phyloP scores from a whole-genome alignment of 1,140 invertebrate species.

The Prorops nasuta region DNA sequence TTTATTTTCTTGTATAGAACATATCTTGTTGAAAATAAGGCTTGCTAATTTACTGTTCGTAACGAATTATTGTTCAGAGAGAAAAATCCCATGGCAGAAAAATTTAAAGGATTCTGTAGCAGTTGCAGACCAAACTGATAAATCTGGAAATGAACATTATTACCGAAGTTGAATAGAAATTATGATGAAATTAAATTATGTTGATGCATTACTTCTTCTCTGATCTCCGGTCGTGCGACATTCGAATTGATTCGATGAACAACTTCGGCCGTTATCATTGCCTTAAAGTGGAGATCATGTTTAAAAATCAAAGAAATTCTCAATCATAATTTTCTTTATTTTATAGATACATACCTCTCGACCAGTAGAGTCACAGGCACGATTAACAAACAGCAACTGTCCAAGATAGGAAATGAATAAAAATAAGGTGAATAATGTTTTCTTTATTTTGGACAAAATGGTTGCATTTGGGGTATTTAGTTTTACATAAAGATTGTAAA shows the following conservation, averaged over 20 bases:
- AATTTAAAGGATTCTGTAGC: background rate
- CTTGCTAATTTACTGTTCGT: background rate
- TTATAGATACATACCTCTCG: background rate
- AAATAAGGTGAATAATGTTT: background rate
- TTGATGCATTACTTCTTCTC: slow-evolving; percentile 8
- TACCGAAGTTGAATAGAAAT: background rate
- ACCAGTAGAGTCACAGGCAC: too few species aligned
- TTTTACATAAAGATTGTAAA: slow-evolving; percentile 8
- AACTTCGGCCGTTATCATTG: background rate
- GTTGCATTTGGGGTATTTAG: background rate
- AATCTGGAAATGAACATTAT: slow-evolving; percentile 7
- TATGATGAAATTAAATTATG: background rate
- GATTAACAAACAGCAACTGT: too few species aligned
- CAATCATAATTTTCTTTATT: background rate
- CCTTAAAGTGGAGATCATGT: background rate
- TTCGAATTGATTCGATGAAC: background rate
- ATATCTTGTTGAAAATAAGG: too few species aligned
- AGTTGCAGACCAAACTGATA: slow-evolving; percentile 18
- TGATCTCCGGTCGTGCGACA: background rate
- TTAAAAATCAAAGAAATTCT: background rate
- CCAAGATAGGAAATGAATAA: background rate
- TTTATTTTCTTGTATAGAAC: background rate
- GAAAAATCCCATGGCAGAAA: background rate
- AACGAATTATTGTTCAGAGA: background rate
- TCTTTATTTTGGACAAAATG: background rate